Evolutionary conservation across 92 coral and sea anemone genomes (phyloP).

Genomic region (Phenganax subtilis): DNA sequence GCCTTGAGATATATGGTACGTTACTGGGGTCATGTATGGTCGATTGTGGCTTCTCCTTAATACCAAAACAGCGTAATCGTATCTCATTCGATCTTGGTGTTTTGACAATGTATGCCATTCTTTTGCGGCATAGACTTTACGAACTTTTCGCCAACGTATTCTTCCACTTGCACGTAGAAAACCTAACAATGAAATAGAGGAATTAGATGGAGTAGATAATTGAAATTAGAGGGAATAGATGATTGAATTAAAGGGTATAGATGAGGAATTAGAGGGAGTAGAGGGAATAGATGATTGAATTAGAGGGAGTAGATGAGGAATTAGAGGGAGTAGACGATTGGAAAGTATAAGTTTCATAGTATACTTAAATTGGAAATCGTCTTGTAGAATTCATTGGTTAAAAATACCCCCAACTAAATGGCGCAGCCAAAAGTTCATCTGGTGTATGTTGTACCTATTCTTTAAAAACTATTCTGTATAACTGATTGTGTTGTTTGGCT

Average conservation of each 20-base stretch:
- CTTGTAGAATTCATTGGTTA: too few species aligned
- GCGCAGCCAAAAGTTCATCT: too few species aligned
- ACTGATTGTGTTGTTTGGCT: too few species aligned
- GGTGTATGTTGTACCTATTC: too few species aligned
- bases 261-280: too few species aligned
- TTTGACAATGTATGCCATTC: constrained; percentile 50
- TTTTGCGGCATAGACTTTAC: constrained; percentile 51
- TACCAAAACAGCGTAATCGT: constrained; percentile 73
- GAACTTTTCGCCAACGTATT: constrained; percentile 67
- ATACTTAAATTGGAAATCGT: too few species aligned
- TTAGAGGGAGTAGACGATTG: too few species aligned
- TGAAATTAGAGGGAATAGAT: background rate
- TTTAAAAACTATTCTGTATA: too few species aligned
- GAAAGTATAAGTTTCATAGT: too few species aligned
- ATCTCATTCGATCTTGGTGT: constrained; percentile 39
- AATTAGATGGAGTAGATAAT: background rate
- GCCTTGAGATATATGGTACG: constrained; percentile 50
- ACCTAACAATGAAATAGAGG: constrained; percentile 38
- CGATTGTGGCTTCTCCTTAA: constrained; percentile 61
- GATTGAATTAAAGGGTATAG: too few species aligned
- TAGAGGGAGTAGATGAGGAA: too few species aligned
- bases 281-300: background rate
- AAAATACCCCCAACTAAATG: too few species aligned
- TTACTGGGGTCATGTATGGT: constrained; percentile 56
- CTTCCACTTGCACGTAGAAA: constrained; percentile 58